Evolutionary conservation across 2,888 invertebrate genomes (phyloP).

Genomic region (Caenorhabditis parvicauda): DNA sequence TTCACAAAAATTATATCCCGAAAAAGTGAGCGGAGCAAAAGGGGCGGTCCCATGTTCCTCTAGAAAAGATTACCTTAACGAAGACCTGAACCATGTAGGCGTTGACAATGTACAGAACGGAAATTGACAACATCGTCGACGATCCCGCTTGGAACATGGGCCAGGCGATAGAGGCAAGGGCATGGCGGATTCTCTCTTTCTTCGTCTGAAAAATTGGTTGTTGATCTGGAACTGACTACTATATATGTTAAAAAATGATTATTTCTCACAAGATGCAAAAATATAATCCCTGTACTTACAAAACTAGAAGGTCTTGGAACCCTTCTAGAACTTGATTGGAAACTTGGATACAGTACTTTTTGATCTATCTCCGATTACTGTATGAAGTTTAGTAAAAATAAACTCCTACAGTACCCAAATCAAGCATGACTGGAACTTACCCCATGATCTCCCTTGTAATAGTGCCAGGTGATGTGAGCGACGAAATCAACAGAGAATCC

Average conservation of each 20-base stretch:
- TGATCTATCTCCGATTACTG: neutral
- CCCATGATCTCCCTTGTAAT: slow-evolving; percentile 59
- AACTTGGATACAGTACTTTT: too few relatives aligned
- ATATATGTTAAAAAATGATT: too few relatives aligned
- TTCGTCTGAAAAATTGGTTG: slow-evolving; percentile 35
- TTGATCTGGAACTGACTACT: neutral
- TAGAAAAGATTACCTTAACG: slow-evolving; percentile 35
- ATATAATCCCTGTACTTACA: neutral
- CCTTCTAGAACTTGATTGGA: too few relatives aligned
- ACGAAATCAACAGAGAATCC: slow-evolving; percentile 62
- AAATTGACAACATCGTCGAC: slow-evolving; percentile 54
- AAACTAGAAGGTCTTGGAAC: neutral
- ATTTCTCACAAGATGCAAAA: neutral
- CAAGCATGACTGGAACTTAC: slow-evolving; percentile 10
- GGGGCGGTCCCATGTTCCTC: too few relatives aligned
- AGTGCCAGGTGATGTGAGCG: slow-evolving; percentile 61
- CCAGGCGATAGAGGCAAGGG: slow-evolving; percentile 60
- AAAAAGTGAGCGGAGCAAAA: too few relatives aligned
- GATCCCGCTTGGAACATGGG: slow-evolving; percentile 61
- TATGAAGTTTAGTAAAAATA: slow-evolving; percentile 3
- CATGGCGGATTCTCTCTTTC: slow-evolving; percentile 53
- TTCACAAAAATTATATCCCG: neutral
- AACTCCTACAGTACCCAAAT: neutral
- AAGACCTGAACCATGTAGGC: slow-evolving; percentile 62
- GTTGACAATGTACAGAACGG: slow-evolving; percentile 51